Evolutionary conservation across 2,113 vertebrate genomes (phyloP), one percentile per base, ranked within the genome.

Genomic region (Alaudala cheleensis): DNA sequence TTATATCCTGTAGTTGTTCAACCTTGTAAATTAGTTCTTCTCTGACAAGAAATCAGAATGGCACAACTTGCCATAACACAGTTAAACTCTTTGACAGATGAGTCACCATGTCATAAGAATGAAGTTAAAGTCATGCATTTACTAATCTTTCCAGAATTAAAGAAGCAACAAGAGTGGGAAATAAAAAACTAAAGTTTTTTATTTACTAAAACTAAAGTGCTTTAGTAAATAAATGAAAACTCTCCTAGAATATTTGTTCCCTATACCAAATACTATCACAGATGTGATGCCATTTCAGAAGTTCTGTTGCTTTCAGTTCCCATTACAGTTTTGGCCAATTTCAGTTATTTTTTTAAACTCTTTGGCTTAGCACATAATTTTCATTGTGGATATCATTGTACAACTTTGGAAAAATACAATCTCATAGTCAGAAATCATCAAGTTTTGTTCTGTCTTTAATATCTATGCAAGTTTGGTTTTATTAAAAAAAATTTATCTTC

Each of bases 31-130:
- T 40, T 51, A 90, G 71, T 72, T 91, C 64, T 81, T 91, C 62
- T 57, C 73, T 47, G 33, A 93, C 95, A 96, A 77, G 61, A 95
- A 97, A 93, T 94, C 83, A 94, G 92, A 97, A 72, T 78, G 25
- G 80, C 66, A 80, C 33, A 66, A 73, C 74, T 70, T 96, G 47
- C 79, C 53, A 61, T 76, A 95, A 86, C 42, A 78, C 57, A 94
- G 70, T 24, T 91, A 72, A 72, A 70, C 62, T 95, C 61, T 88
- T 94, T 81, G 60, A 95, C 80, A 97, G 89, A 61, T 90, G 60
- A 96, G 39, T 90, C 81, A 88, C 64, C 61, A 8, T 69, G 83
- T 60, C 64, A 81, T 51, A 96, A 92, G 34, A 97, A 93, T 42
- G 28, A 84, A 89, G 73, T 83, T 87, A n/a, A 12, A 88, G 51